Conservation (phyloP, 1,140 invertebrate genomes). For the Drosophila sucinea region DNA sequence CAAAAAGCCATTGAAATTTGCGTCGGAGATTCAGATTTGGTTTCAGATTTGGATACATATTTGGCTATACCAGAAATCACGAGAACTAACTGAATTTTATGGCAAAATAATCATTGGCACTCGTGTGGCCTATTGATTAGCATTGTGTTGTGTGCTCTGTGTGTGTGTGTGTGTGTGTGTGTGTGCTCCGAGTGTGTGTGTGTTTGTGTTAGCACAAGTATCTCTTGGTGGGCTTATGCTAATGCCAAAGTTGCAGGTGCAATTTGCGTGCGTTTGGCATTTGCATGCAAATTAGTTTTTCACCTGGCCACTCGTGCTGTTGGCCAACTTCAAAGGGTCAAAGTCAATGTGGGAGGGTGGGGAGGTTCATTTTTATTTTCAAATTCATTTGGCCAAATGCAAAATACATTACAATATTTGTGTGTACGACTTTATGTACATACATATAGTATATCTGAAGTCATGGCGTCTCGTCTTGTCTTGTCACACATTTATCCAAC, state of each 20-base stretch:
- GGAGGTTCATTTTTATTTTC: background rate
- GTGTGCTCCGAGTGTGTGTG: background rate
- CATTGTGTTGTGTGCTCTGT: conserved; percentile 40
- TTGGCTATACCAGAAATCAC: conserved; percentile 39
- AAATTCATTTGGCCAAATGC: background rate
- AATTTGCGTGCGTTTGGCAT: conserved; percentile 67
- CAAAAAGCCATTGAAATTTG: conserved; percentile 73
- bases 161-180: background rate
- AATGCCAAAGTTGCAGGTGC: conserved; percentile 71
- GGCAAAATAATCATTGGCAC: conserved; percentile 80
- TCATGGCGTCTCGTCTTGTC: conserved; percentile 36
- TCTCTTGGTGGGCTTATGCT: conserved; percentile 42
- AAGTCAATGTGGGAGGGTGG: background rate
- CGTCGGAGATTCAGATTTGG: conserved; percentile 28
- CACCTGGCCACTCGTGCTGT: background rate
- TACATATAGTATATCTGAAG: conserved; percentile 46
- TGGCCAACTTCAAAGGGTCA: conserved; percentile 9
- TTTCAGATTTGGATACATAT: conserved; percentile 29
- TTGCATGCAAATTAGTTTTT: conserved; percentile 76
- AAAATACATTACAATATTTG: background rate
- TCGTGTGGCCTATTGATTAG: conserved; percentile 79
- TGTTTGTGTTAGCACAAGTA: conserved; percentile 6
- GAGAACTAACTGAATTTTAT: conserved; percentile 76
- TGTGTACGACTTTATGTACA: conserved; percentile 1
- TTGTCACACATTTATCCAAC: conserved; percentile 15